phyloP scores from a whole-genome alignment of 1,140 invertebrate species.

The Luehdorfia chinensis region DNA sequence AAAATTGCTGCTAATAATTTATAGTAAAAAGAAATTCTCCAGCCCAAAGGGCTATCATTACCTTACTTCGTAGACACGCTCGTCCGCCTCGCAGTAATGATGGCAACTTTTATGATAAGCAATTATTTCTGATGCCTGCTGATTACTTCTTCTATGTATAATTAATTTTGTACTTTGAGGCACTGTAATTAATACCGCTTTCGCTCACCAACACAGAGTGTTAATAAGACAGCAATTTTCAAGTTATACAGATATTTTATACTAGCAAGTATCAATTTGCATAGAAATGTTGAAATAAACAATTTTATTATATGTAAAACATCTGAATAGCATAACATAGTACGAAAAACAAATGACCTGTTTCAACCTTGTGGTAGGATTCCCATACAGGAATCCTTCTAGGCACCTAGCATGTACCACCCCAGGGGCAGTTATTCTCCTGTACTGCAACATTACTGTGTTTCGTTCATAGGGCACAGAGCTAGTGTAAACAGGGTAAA shows the following conservation, averaged over 20 bases:
- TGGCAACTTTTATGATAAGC: constrained; percentile 16
- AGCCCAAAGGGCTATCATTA: constrained; percentile 11
- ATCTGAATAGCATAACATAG: no score
- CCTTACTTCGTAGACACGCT: neutral
- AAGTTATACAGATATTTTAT: constrained; percentile 1
- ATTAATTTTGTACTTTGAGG: constrained; percentile 15
- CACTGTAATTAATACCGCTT: constrained; percentile 8
- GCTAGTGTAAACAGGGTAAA: no score
- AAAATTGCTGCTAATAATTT: neutral
- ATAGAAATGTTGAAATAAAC: no score
- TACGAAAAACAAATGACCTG: no score
- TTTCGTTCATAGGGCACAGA: no score
- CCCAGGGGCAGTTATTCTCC: no score
- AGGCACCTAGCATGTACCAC: no score
- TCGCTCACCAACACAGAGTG: neutral
- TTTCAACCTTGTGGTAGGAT: no score
- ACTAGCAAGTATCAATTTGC: no score
- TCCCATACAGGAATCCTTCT: no score
- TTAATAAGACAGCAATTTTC: constrained; percentile 1
- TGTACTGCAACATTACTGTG: no score
- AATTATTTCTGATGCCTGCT: constrained; percentile 14
- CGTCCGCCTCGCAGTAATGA: constrained; percentile 12
- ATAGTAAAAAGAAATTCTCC: neutral
- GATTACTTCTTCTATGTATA: constrained; percentile 14
- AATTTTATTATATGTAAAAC: no score